phyloP scores from a whole-genome alignment of 2,113 vertebrate species.

The Phylloscopus whistleri region DNA sequence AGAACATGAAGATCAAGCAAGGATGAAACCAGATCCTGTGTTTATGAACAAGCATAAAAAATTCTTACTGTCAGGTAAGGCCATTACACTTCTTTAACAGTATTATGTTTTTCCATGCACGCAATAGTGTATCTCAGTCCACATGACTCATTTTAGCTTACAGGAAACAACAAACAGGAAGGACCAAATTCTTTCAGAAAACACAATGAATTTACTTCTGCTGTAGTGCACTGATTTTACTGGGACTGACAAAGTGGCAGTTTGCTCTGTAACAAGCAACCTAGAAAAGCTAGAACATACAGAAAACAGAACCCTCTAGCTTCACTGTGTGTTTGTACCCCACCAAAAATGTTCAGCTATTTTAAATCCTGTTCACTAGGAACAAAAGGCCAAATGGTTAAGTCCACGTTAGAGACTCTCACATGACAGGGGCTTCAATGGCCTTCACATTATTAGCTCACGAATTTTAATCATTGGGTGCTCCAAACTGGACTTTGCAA shows the following conservation, averaged over 20 bases:
- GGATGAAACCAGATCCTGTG: neutral
- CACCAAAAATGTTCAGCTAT: neutral
- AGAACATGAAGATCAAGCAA: neutral
- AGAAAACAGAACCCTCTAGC: neutral
- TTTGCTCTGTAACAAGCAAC: neutral
- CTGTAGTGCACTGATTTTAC: neutral
- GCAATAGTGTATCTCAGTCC: neutral
- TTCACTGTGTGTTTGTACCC: neutral
- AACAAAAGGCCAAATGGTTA: neutral
- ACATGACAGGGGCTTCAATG: neutral
- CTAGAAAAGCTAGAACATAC: neutral
- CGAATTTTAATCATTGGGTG: neutral
- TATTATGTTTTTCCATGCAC: neutral
- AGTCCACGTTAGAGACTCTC: neutral
- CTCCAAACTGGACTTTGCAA: neutral
- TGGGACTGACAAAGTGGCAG: neutral
- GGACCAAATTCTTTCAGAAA: constrained; percentile 28
- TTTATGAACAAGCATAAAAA: neutral
- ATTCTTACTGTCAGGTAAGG: neutral
- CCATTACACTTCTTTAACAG: neutral
- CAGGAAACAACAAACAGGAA: constrained; percentile 47
- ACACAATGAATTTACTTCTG: constrained; percentile 29
- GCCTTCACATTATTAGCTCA: neutral
- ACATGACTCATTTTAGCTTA: neutral
- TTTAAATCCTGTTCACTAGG: neutral